Evolutionary conservation across 2,113 vertebrate species (phyloP), one percentile per base, ranked within the genome.

Genomic region (Cervus canadensis): DNA sequence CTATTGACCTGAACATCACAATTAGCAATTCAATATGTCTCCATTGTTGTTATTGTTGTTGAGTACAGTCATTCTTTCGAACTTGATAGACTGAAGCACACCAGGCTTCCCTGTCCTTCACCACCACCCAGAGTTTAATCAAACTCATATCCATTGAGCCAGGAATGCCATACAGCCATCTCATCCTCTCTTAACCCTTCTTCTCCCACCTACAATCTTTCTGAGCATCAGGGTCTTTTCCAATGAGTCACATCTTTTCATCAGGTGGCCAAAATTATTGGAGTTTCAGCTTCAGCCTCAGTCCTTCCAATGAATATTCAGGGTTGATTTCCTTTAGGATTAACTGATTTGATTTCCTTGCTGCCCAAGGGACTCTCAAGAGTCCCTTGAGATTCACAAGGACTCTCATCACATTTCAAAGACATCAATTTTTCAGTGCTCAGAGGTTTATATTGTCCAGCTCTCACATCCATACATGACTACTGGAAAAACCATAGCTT

Each of bases 11-110:
- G 88, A 97, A 78, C 15, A 89, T 95, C 84, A 94, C 10, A 97
- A 98, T 97, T 97, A 97, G 74, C 94, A 88, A 94, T 96, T 98
- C 81, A 98, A 25, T 81, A 36, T 36, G 64, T 36, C 33, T 67
- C 33, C 17, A 36, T 67, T 67, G 8, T n/a, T 67, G 62, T 21
- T 67, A 67, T 11, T 67, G 8, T 67, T 67, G 17, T 67, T 67
- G 33, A 67, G 17, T 67, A 21, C 17, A 67, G 33, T 67, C 33
- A 36, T 9, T 36, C 33, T 67, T 67, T 21, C 33, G 21, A 67
- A 67, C 33, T 17, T 8, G 8, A 67, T 36, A 17, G 8, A 5
- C 33, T 19, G 33, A 36, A 36, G 64, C 64, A 67, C 33, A 36
- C 8, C 2, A 67, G 17, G 33, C 33, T 67, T 67, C 8, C 7